Base-by-base conservation (phyloP, 2,888 invertebrate genomes). In the Timandra comae region DNA sequence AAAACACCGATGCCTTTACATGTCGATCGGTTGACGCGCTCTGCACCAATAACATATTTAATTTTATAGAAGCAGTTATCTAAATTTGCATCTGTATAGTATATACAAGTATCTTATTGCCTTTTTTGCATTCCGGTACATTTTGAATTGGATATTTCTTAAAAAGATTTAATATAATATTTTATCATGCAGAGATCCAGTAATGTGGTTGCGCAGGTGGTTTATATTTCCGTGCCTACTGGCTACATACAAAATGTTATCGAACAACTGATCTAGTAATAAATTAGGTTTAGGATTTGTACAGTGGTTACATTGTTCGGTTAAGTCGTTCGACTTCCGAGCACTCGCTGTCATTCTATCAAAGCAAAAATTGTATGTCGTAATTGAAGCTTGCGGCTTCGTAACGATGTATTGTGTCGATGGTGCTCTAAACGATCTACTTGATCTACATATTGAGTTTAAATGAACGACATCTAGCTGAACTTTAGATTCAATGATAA, bases 11-110 rank as follows among this genome's bases (percentile, higher is more conserved):
- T 63, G 65, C 64, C 61, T 66, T 60, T 62, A 63, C 60, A 74
- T 65, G 76, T 70, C 69, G 69, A 67, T 70, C 61, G 64, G 70
- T 75, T 79, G 77, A 78, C 73, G 76, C 74, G 73, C 70, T 67
- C 65, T 71, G 65, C 66, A 69, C 69, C 74, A 65, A 79, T 82
- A 82, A 79, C 68, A 48, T 79, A 71, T 71, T 55, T 61, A 71
- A 67, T 74, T 82, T 82, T 82, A 84, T 81, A 65, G 75, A 47
- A 70, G 61, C 60, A 61, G 67, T 73, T 69, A 65, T 68, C 63
- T 55, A 45, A 69, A 81, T 84, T 82, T 79, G 77, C 80, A 81
- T 81, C 65, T 78, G 62, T 74, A 76, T 80, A 68, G 71, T 60
- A 61, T 47, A 75, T 79, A 75, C 71, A 72, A n/a, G 75, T 76